Conservation (phyloP, 2,797 vertebrate genomes). For the Lycodopsis pacificus region DNA sequence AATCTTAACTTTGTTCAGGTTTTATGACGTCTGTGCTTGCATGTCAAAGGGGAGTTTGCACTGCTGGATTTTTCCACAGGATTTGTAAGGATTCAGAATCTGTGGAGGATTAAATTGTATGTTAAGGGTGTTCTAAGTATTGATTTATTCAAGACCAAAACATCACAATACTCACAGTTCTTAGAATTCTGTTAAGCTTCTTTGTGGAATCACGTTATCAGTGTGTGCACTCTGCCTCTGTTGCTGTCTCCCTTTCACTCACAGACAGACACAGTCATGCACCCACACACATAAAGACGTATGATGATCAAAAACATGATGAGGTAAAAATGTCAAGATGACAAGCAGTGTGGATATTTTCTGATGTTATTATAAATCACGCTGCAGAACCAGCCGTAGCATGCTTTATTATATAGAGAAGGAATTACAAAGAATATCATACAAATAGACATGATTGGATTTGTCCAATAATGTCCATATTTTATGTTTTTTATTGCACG, state of each 20-base stretch:
- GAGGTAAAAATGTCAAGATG: conserved; percentile 7
- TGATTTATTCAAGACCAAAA: background rate
- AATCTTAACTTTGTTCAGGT: background rate
- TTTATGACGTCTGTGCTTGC: background rate
- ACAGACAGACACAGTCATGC: background rate
- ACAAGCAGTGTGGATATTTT: conserved; percentile 9
- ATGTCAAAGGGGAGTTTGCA: background rate
- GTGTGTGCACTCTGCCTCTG: background rate
- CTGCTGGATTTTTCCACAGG: background rate
- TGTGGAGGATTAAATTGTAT: conserved; percentile 7
- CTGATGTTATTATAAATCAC: background rate
- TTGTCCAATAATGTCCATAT: background rate
- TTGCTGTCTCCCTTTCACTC: background rate
- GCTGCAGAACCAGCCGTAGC: background rate
- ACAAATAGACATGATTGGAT: background rate
- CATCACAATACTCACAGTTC: background rate
- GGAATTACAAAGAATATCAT: background rate
- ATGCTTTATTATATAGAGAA: background rate
- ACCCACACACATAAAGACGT: background rate
- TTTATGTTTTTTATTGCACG: conserved; percentile 3
- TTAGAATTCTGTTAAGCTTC: conserved; percentile 12
- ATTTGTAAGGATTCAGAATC: conserved; percentile 18
- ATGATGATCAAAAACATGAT: conserved; percentile 4
- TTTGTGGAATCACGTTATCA: conserved; percentile 1
- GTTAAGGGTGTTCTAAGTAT: background rate